Evolutionary conservation across 2,113 vertebrate species (phyloP).

Genomic region (Lampris megalopsis): DNA sequence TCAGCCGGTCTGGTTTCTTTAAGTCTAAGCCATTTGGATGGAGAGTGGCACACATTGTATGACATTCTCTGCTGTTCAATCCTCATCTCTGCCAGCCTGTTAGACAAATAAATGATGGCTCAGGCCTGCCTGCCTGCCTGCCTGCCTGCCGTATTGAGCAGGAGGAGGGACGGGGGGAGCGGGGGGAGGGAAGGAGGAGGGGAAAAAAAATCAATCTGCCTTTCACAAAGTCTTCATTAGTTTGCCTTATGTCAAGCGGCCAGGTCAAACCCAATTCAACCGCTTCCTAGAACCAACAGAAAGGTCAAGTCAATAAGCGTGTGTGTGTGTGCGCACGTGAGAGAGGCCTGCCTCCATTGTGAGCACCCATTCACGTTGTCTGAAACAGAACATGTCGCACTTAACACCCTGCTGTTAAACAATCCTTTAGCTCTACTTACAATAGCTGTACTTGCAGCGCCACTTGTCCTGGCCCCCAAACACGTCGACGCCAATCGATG

Average conservation of each 20-base stretch:
- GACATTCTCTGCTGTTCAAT: slow-evolving; percentile 29
- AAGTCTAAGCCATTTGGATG: slow-evolving; percentile 23
- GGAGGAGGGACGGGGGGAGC: slow-evolving; percentile 26
- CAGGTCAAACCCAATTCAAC: slow-evolving; percentile 67
- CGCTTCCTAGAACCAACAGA: slow-evolving; percentile 58
- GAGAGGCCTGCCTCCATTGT: slow-evolving; percentile 16
- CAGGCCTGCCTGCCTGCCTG: slow-evolving; percentile 14
- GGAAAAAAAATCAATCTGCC: slow-evolving; percentile 67
- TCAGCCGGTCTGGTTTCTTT: slow-evolving; percentile 3
- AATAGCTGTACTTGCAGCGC: background rate
- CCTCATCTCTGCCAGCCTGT: slow-evolving; percentile 56
- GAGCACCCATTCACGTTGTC: background rate
- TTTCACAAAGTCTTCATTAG: slow-evolving; percentile 80
- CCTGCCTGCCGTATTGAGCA: slow-evolving; percentile 19
- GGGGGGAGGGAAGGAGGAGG: slow-evolving; percentile 21
- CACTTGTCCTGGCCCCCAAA: background rate
- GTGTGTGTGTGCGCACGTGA: background rate
- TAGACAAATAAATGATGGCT: slow-evolving; percentile 67
- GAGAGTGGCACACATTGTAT: slow-evolving; percentile 30
- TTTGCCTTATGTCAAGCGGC: slow-evolving; percentile 68
- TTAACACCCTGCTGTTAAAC: background rate
- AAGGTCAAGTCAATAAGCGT: slow-evolving; percentile 74
- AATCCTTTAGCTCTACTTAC: background rate
- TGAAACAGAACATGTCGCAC: slow-evolving; percentile 7
- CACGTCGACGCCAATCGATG: background rate